A percentile compares a stretch with the other conserved stretches of the same genome.
These are phyloP conservation scores for Embiotoca jacksoni DNA, from an alignment of 2,113 vertebrate species.

Conservation along the genomic window DNA sequence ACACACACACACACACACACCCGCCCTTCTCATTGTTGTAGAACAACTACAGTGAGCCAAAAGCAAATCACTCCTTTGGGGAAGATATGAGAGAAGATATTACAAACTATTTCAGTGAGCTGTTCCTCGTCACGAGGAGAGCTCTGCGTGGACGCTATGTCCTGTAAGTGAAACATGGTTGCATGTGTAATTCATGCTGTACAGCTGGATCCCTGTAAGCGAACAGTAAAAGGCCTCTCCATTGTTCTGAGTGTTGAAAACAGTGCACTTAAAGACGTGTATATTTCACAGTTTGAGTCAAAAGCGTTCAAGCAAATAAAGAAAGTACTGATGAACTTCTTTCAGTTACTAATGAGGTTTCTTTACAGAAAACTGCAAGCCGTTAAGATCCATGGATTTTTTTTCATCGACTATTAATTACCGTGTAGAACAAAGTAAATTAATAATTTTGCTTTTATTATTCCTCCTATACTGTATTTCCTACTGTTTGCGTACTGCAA, in stretches of 20 bases:
- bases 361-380: neutral
- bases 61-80: slow-evolving; percentile 34
- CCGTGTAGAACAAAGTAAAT: no score
- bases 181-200: slow-evolving; percentile 26
- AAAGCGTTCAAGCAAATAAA: neutral
- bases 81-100: neutral
- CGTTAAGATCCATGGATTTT: no score
- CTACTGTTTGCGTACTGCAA: neutral
- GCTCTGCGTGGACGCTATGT: neutral
- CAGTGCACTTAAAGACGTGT: neutral
- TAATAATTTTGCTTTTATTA: neutral
- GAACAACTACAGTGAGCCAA: slow-evolving; percentile 38
- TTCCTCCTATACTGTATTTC: neutral
- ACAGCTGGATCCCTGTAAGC: neutral
- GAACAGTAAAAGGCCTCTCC: neutral
- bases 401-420: no score
- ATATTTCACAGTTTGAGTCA: neutral
- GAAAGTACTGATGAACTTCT: neutral
- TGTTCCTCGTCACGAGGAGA: slow-evolving; percentile 20
- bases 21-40: slow-evolving; percentile 20
- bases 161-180: neutral
- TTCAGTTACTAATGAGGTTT: neutral
- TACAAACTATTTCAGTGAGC: slow-evolving; percentile 13
- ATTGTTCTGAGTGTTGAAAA: neutral
- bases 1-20: no score